phyloP scores from a whole-genome alignment of 2,888 invertebrate species.

The Unio delphinus region DNA sequence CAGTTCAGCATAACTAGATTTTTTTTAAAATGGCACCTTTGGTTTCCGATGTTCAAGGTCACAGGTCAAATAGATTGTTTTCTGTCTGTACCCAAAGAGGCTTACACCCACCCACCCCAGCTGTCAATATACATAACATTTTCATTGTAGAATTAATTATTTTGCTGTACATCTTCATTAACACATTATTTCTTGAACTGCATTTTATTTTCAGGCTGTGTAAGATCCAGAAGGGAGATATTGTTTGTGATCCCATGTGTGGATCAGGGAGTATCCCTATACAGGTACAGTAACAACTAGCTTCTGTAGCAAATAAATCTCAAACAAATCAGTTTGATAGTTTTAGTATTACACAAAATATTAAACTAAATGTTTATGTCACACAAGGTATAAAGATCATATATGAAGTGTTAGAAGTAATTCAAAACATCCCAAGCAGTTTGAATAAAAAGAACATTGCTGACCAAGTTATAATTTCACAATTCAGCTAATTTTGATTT shows the following conservation, averaged over 20 bases:
- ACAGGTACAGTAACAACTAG: slow-evolving; percentile 71
- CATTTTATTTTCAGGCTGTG: slow-evolving; percentile 68
- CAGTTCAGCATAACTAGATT: no score
- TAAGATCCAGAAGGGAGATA: slow-evolving; percentile 74
- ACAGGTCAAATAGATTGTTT: no score
- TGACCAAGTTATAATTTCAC: no score
- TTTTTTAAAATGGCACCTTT: no score
- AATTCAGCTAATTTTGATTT: no score
- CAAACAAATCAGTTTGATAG: background rate
- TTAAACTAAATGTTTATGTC: background rate
- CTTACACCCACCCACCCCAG: background rate
- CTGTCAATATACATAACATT: no score
- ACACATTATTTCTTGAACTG: background rate
- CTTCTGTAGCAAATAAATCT: background rate
- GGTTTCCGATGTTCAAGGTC: no score
- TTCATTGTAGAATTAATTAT: no score
- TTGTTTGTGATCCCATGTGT: slow-evolving; percentile 78
- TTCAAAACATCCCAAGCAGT: no score
- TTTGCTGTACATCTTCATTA: no score
- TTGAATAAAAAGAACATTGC: no score
- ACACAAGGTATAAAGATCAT: background rate
- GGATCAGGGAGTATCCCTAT: slow-evolving; percentile 78
- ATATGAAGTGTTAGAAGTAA: background rate
- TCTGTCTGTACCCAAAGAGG: no score
- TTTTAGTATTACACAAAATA: background rate